These are phyloP conservation scores for Podiceps cristatus DNA, from an alignment of 2,113 vertebrate genomes.

Conservation along the genomic window DNA sequence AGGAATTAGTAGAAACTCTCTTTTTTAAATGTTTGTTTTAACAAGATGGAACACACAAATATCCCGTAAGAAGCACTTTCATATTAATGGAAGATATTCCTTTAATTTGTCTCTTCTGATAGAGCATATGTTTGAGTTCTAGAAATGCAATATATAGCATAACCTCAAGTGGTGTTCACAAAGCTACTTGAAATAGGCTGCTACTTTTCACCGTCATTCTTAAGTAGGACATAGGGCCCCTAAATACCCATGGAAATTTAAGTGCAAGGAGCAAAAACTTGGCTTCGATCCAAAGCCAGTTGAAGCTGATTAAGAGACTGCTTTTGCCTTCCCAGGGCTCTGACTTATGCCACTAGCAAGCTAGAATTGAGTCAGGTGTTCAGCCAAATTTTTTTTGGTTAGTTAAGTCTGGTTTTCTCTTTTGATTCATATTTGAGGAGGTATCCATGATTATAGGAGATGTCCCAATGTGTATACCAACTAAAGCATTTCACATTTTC, in stretches of 20 bases:
- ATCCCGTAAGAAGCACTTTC: not conserved
- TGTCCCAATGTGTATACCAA: not conserved
- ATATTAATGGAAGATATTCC: not conserved
- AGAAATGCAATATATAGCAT: not conserved
- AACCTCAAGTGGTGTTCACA: not conserved
- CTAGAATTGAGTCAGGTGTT: not conserved
- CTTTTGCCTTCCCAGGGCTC: not conserved
- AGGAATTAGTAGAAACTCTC: not conserved
- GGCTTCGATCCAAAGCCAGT: not conserved
- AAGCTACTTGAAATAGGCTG: not conserved
- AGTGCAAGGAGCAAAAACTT: not conserved
- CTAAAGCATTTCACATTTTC: not conserved
- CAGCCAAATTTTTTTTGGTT: not conserved
- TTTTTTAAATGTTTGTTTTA: not conserved
- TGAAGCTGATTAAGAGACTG: slow-evolving; percentile 43
- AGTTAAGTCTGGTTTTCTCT: not conserved
- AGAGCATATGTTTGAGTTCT: not conserved
- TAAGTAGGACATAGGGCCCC: slow-evolving; percentile 18
- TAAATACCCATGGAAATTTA: slow-evolving; percentile 38
- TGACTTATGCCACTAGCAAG: not conserved
- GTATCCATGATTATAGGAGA: not conserved
- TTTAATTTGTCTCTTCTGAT: not conserved
- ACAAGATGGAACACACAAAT: not conserved
- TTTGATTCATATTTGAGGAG: not conserved
- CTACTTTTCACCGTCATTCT: not conserved